These are phyloP conservation scores for Chaetodon trifasciatus DNA, from an alignment of 2,797 vertebrate species.

Conservation along the genomic window DNA sequence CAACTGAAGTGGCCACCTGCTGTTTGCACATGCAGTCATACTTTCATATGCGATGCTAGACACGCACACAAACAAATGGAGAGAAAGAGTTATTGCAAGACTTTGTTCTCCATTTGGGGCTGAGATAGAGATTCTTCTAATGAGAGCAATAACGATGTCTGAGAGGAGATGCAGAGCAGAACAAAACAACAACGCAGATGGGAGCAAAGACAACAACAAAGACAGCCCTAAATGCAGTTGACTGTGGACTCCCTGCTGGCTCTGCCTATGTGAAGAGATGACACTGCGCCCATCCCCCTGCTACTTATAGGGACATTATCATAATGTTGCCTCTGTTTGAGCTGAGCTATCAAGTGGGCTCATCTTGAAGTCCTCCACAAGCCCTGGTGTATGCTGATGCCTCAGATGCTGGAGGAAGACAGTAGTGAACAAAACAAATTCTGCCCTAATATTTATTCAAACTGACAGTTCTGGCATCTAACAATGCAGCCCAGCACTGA, in stretches of 20 bases:
- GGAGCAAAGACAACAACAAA: slow-evolving; percentile 75
- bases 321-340: slow-evolving; percentile 74
- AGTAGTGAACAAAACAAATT: slow-evolving; percentile 44
- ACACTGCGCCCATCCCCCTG: slow-evolving; percentile 71
- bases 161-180: slow-evolving; percentile 63
- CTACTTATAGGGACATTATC: slow-evolving; percentile 78
- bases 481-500: slow-evolving; percentile 62
- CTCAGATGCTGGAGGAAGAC: slow-evolving; percentile 57
- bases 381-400: slow-evolving; percentile 45
- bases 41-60: slow-evolving; percentile 27
- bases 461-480: slow-evolving; percentile 68
- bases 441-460: slow-evolving; percentile 65
- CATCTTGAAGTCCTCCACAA: slow-evolving; percentile 65
- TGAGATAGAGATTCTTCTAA: slow-evolving; percentile 58
- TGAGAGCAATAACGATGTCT: slow-evolving; percentile 72
- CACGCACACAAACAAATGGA: slow-evolving; percentile 38
- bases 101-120: slow-evolving; percentile 54
- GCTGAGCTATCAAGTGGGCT: slow-evolving; percentile 66
- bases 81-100: slow-evolving; percentile 45
- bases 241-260: slow-evolving; percentile 75
- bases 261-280: slow-evolving; percentile 72
- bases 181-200: slow-evolving; percentile 73
- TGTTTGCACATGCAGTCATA: slow-evolving; percentile 41
- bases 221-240: slow-evolving; percentile 70
- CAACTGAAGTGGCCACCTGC: slow-evolving; percentile 41